Percentiles rank a stretch among this genome's conserved stretches.
Conservation (phyloP, 2,888 invertebrate species). For the Augochlorella aurata region DNA sequence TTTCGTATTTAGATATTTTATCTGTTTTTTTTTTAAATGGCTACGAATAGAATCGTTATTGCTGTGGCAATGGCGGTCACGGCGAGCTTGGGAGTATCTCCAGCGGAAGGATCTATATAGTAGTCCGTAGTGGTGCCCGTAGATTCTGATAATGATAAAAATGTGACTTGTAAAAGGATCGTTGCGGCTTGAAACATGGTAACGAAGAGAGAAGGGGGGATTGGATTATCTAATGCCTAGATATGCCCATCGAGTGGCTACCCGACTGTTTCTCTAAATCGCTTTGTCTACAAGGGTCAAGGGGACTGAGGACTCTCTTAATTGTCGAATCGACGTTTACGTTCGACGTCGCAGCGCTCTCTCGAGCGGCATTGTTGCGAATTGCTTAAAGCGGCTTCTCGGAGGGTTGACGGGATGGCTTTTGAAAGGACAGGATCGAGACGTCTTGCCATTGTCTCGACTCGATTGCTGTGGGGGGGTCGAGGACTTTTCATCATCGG, state of each 20-base stretch:
- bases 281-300: constrained; percentile 60
- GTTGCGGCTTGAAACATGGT: constrained; percentile 53
- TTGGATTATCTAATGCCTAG: constrained; percentile 48
- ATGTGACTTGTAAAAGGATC: constrained; percentile 71
- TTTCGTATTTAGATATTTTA: not conserved
- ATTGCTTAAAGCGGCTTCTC: constrained; percentile 14
- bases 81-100: constrained; percentile 78
- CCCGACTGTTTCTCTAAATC: constrained; percentile 48
- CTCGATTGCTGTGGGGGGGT: not conserved
- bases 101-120: constrained; percentile 73
- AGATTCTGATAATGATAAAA: constrained; percentile 80
- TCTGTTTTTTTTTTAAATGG: constrained; percentile 63
- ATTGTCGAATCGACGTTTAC: constrained; percentile 11
- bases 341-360: not conserved
- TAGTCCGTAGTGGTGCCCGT: constrained; percentile 76
- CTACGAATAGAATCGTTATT: constrained; percentile 77
- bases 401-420: not conserved
- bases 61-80: constrained; percentile 78
- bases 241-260: constrained; percentile 46
- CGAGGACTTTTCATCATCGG: not conserved
- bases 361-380: constrained; percentile 7
- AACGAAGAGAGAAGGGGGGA: not conserved
- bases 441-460: not conserved
- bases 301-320: constrained; percentile 60
- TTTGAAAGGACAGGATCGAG: not conserved